Percentiles rank a stretch among this genome's conserved stretches.
These are phyloP conservation scores for Corydoras maculifer DNA, from an alignment of 2,113 vertebrate genomes.

Conservation along the genomic window DNA sequence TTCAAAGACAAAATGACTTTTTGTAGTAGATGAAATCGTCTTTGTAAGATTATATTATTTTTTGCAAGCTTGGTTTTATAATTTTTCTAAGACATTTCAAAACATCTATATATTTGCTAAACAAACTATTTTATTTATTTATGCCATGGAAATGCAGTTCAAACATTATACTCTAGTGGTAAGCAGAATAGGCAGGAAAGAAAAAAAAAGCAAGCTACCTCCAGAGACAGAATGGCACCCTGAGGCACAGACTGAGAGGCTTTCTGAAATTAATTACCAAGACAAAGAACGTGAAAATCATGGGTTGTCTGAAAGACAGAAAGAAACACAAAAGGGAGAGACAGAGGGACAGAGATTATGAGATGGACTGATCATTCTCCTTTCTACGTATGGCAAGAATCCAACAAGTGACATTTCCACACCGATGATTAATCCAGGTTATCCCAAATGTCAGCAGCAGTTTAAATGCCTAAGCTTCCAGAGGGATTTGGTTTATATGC, in stretches of 20 bases:
- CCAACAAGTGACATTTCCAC: conserved; percentile 37
- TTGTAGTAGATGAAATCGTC: too few species aligned
- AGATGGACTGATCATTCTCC: conserved; percentile 25
- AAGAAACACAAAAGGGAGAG: not conserved
- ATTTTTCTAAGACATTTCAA: too few species aligned
- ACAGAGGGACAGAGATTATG: conserved; percentile 11
- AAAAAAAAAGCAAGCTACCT: not conserved
- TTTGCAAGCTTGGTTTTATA: too few species aligned
- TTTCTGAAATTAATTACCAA: conserved; percentile 19
- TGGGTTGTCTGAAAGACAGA: conserved; percentile 16
- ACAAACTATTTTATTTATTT: not conserved
- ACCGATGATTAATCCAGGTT: conserved; percentile 34
- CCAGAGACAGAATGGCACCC: conserved; percentile 15
- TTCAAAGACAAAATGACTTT: too few species aligned
- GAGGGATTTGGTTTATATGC: conserved; percentile 16
- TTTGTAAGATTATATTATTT: too few species aligned
- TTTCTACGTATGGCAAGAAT: conserved; percentile 31
- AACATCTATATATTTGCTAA: too few species aligned
- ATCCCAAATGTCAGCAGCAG: conserved; percentile 39
- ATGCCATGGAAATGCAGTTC: not conserved
- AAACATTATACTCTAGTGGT: not conserved
- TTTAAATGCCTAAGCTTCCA: conserved; percentile 40
- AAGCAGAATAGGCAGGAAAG: not conserved
- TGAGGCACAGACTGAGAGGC: not conserved
- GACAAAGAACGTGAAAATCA: conserved; percentile 11